Conservation (phyloP, 2,888 invertebrate species). For the Ganaspis brasiliensis region DNA sequence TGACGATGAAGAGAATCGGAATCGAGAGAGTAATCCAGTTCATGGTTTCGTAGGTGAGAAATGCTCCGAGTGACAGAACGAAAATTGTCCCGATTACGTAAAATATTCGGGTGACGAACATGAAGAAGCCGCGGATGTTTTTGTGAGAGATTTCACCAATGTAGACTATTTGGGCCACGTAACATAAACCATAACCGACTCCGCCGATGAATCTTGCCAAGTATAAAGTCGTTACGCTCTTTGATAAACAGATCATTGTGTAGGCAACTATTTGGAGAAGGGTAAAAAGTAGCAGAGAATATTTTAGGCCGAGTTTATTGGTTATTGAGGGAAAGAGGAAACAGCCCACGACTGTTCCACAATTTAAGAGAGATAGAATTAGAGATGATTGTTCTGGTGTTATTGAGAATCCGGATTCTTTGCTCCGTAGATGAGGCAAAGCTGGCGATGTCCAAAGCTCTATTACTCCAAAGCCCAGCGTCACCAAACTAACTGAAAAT, state of each 20-base stretch:
- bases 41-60: conserved; percentile 81
- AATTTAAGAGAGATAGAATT: conserved; percentile 72
- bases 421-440: conserved; percentile 69
- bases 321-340: conserved; percentile 68
- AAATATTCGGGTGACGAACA: conserved; percentile 82
- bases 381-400: conserved; percentile 71
- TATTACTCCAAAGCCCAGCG: background rate
- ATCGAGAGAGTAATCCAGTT: conserved; percentile 82
- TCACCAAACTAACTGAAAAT: background rate
- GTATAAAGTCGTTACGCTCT: conserved; percentile 71
- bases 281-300: conserved; percentile 68
- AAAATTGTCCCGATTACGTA: conserved; percentile 79
- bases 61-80: conserved; percentile 78
- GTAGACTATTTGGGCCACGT: conserved; percentile 83
- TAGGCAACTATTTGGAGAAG: conserved; percentile 71
- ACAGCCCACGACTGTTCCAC: conserved; percentile 71
- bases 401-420: conserved; percentile 66
- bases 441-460: conserved; percentile 72
- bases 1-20: conserved; percentile 83
- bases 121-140: conserved; percentile 82
- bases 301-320: conserved; percentile 72
- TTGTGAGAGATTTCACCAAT: conserved; percentile 84
- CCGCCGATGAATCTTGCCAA: conserved; percentile 81
- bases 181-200: conserved; percentile 80
- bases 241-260: conserved; percentile 71